These are phyloP conservation scores for Auanema freiburgensis DNA, from an alignment of 2,888 invertebrate species.

Conservation along the genomic window DNA sequence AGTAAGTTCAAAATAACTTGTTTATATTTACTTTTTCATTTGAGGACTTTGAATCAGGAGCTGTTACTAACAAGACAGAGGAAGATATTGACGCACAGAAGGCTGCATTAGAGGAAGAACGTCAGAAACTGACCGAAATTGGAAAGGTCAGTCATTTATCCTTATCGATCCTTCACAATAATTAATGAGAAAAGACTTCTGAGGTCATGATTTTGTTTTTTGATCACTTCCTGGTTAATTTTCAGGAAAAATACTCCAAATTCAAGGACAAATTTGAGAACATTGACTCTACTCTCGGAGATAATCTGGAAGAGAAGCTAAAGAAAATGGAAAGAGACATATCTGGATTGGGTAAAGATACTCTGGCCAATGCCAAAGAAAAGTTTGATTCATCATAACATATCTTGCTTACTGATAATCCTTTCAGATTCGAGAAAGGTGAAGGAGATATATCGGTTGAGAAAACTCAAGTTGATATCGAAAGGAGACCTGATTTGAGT, in stretches of 20 bases:
- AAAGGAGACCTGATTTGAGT: slow-evolving; percentile 50
- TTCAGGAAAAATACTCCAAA: slow-evolving; percentile 56
- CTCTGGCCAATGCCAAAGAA: slow-evolving; percentile 49
- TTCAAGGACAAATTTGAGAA: slow-evolving; percentile 62
- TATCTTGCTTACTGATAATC: slow-evolving; percentile 7
- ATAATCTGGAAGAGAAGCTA: slow-evolving; percentile 52
- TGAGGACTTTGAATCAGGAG: slow-evolving; percentile 48
- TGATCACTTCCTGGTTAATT: not conserved
- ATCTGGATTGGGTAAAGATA: slow-evolving; percentile 53
- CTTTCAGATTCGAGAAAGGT: slow-evolving; percentile 51
- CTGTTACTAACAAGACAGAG: slow-evolving; percentile 38
- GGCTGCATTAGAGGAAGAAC: slow-evolving; percentile 43
- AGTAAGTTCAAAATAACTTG: slow-evolving; percentile 33
- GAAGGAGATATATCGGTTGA: slow-evolving; percentile 42
- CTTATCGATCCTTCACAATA: not conserved
- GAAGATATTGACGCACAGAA: slow-evolving; percentile 40
- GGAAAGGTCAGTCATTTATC: slow-evolving; percentile 29
- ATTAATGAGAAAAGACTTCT: not conserved
- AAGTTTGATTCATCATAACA: slow-evolving; percentile 44
- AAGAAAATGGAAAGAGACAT: slow-evolving; percentile 45
- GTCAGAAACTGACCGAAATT: slow-evolving; percentile 47
- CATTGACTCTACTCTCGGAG: slow-evolving; percentile 48
- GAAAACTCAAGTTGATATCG: slow-evolving; percentile 48
- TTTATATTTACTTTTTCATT: slow-evolving; percentile 14
- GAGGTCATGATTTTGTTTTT: not conserved